Evolutionary conservation across 2,113 vertebrate genomes (phyloP).

Genomic region (Astatotilapia flaviijosephi): DNA sequence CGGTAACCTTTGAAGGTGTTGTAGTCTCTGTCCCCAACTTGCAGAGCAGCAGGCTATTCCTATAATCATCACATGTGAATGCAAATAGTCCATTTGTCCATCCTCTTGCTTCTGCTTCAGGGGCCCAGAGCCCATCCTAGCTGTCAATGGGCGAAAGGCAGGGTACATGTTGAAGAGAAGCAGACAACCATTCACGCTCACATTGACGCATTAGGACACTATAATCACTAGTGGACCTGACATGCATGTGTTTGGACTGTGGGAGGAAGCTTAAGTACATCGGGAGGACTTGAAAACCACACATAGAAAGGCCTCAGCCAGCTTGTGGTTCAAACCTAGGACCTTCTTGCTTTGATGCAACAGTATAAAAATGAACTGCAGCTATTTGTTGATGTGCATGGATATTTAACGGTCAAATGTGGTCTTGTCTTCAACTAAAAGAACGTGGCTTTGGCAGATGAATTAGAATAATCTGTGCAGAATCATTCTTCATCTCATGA

Average conservation of each 20-base stretch:
- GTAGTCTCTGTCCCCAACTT: background rate
- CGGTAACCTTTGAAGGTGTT: conserved; percentile 13
- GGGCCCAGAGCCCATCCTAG: background rate
- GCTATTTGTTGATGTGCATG: background rate
- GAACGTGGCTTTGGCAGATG: background rate
- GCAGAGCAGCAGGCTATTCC: background rate
- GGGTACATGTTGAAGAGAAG: background rate
- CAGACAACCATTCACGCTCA: background rate
- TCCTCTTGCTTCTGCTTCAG: background rate
- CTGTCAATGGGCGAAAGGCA: background rate
- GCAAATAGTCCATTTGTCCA: background rate
- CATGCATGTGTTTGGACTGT: background rate
- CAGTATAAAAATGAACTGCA: background rate
- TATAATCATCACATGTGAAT: background rate
- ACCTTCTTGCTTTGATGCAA: background rate
- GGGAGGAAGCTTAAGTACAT: background rate
- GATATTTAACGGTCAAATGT: background rate
- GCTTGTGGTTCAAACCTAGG: background rate
- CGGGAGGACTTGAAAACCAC: background rate
- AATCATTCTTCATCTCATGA: background rate
- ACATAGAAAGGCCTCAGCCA: background rate
- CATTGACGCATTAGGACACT: background rate
- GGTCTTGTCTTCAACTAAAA: background rate
- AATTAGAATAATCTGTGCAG: background rate
- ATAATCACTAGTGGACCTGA: background rate